These are phyloP conservation scores for Falco novaeseelandiae DNA, from an alignment of 2,797 vertebrate species.

Conservation along the genomic window DNA sequence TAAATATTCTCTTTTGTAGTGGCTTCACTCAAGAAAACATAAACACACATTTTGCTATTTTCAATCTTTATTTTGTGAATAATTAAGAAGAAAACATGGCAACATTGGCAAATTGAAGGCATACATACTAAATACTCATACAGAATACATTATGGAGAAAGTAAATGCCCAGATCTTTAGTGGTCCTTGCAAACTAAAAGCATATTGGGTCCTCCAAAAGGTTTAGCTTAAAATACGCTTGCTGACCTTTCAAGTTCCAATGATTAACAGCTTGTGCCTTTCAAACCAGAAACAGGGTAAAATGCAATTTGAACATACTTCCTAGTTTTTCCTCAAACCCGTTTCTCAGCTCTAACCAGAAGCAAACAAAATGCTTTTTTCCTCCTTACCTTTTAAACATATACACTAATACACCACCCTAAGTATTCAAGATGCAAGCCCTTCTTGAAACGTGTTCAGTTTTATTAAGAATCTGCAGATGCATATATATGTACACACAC, in stretches of 20 bases:
- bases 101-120: slow-evolving; percentile 66
- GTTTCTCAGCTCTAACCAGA: slow-evolving; percentile 5
- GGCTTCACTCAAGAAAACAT: not conserved
- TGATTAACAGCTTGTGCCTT: not conserved
- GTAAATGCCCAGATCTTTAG: slow-evolving; percentile 66
- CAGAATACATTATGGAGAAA: slow-evolving; percentile 67
- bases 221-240: slow-evolving; percentile 36
- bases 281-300: slow-evolving; percentile 10
- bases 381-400: not conserved
- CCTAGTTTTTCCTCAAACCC: not conserved
- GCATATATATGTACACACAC: not conserved
- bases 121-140: slow-evolving; percentile 69
- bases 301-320: not conserved
- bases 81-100: slow-evolving; percentile 67
- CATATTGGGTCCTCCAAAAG: slow-evolving; percentile 53
- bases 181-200: slow-evolving; percentile 67
- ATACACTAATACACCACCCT: not conserved
- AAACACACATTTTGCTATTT: not conserved
- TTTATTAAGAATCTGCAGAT: not conserved
- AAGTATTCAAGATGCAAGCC: not conserved
- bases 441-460: not conserved
- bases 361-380: not conserved
- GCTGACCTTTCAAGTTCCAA: slow-evolving; percentile 16
- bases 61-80: slow-evolving; percentile 67
- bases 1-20: not conserved